phyloP scores from a whole-genome alignment of 2,888 invertebrate species.

The Corythucha ciliata region DNA sequence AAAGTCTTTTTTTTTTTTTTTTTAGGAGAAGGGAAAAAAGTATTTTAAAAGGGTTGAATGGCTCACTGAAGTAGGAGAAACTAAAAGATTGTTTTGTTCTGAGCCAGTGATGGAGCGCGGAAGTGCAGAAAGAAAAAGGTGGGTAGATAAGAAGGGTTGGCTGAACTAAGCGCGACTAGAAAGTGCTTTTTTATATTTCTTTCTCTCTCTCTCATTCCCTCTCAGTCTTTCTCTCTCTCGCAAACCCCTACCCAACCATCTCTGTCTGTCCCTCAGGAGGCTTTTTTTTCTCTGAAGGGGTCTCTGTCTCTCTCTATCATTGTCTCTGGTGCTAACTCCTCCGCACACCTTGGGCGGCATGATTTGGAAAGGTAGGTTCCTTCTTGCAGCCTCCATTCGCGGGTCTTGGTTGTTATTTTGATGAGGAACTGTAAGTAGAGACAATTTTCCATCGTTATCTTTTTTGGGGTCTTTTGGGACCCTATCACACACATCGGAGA shows the following conservation, averaged over 20 bases:
- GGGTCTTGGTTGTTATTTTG: too few species aligned
- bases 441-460: too few species aligned
- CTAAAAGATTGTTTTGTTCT: conserved; percentile 23
- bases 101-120: conserved; percentile 25
- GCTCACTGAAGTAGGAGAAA: conserved; percentile 4
- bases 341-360: conserved; percentile 17
- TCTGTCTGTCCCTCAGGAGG: too few species aligned
- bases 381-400: conserved; percentile 19
- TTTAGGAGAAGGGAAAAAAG: too few species aligned
- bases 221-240: conserved; percentile 22
- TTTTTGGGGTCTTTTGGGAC: too few species aligned
- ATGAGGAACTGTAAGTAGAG: too few species aligned
- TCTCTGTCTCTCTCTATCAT: too few species aligned
- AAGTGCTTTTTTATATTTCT: conserved; percentile 24
- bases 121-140: conserved; percentile 23
- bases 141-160: conserved; percentile 21
- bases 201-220: conserved; percentile 14
- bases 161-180: conserved; percentile 30
- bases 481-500: too few species aligned
- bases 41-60: background rate
- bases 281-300: too few species aligned
- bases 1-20: too few species aligned
- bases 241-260: conserved; percentile 14
- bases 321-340: background rate
- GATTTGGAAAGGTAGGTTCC: conserved; percentile 30